Percentiles rank a stretch among this genome's conserved stretches.
Evolutionary conservation across 2,888 invertebrate species (phyloP).

Genomic region (Cryptophagus acutangulus): DNA sequence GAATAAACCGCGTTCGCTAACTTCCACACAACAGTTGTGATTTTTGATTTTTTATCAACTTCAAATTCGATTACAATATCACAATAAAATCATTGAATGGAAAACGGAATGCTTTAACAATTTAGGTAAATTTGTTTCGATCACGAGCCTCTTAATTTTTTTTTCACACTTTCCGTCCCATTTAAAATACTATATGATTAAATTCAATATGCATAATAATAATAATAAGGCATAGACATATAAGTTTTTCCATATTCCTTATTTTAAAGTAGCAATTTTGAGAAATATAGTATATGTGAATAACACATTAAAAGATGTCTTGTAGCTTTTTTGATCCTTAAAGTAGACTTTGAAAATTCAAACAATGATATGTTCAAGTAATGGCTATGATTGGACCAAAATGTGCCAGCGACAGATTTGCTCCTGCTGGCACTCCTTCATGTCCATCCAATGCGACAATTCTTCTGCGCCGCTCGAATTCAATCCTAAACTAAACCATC

Average conservation of each 20-base stretch:
- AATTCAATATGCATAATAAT: conserved; percentile 9
- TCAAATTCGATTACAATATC: conserved; percentile 40
- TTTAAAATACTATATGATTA: conserved; percentile 14
- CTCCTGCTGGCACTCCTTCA: conserved; percentile 82
- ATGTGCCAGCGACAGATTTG: conserved; percentile 94
- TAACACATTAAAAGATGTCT: neutral
- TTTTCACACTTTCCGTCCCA: conserved; percentile 29
- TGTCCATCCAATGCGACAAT: conserved; percentile 88
- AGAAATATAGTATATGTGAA: neutral
- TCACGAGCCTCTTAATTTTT: conserved; percentile 30
- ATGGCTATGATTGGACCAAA: conserved; percentile 63
- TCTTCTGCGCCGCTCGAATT: conserved; percentile 91
- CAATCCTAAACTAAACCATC: conserved; percentile 91
- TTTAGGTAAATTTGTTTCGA: conserved; percentile 15
- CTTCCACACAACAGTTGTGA: neutral
- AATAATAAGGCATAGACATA: conserved; percentile 22
- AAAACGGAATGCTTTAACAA: conserved; percentile 13
- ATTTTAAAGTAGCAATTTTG: neutral
- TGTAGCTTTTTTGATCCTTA: conserved; percentile 3
- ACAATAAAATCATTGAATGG: conserved; percentile 33
- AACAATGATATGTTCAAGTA: conserved; percentile 23
- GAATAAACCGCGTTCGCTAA: neutral
- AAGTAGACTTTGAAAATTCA: neutral
- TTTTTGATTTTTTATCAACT: conserved; percentile 22
- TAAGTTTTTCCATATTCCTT: neutral